Evolutionary conservation across 2,888 invertebrate genomes (phyloP).

Genomic region (Chalcis sispes): DNA sequence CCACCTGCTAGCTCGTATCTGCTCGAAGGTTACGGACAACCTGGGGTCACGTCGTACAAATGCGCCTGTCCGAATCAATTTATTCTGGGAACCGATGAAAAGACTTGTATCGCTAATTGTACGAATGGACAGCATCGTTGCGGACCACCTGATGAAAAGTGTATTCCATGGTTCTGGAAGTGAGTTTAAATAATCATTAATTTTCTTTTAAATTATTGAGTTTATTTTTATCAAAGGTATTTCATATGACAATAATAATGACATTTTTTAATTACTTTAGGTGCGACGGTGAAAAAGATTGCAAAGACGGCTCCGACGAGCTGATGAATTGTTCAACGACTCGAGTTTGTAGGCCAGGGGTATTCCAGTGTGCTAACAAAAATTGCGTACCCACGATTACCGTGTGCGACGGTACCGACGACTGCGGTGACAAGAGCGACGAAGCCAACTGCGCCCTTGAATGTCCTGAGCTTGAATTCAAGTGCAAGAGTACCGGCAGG

Average conservation of each 20-base stretch:
- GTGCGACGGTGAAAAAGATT: conserved; percentile 95
- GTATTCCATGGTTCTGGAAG: conserved; percentile 88
- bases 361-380: conserved; percentile 95
- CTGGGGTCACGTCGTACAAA: conserved; percentile 86
- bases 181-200: conserved; percentile 74
- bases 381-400: conserved; percentile 95
- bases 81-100: conserved; percentile 86
- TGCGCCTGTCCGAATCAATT: conserved; percentile 98
- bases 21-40: conserved; percentile 87
- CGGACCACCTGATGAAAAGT: conserved; percentile 83
- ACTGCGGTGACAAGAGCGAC: conserved; percentile 94
- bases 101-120: conserved; percentile 96
- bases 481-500: conserved; percentile 90
- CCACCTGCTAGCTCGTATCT: conserved; percentile 88
- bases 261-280: conserved; percentile 73
- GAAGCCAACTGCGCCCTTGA: conserved; percentile 89
- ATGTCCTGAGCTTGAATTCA: conserved; percentile 93
- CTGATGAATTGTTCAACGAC: conserved; percentile 86
- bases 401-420: conserved; percentile 94
- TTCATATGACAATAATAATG: neutral
- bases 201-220: conserved; percentile 5
- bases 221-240: neutral
- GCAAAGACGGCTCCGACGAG: conserved; percentile 95
- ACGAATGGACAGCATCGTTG: conserved; percentile 91
- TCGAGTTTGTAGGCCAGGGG: conserved; percentile 90